Conservation (phyloP, 2,113 vertebrate species). For the Myxocyprinus asiaticus region DNA sequence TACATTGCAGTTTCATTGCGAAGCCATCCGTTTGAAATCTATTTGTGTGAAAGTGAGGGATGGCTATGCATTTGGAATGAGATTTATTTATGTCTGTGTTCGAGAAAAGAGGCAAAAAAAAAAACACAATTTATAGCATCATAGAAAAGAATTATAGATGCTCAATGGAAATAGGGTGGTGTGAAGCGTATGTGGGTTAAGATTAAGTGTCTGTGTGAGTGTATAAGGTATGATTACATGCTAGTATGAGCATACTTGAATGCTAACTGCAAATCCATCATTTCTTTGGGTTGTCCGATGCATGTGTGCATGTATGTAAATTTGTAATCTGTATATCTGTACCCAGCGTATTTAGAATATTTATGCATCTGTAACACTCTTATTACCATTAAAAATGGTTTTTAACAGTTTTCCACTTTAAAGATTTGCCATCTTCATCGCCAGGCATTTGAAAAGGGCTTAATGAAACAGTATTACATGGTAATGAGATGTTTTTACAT, state of each 20-base stretch:
- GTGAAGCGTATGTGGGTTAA: neutral
- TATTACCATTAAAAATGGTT: too few species aligned
- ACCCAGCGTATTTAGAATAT: neutral
- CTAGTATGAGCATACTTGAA: conserved; percentile 4
- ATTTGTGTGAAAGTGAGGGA: conserved; percentile 34
- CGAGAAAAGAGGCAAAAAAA: conserved; percentile 3
- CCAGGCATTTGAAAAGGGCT: too few species aligned
- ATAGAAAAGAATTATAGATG: conserved; percentile 25
- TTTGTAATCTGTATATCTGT: neutral
- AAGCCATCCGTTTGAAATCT: conserved; percentile 19
- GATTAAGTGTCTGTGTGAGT: too few species aligned
- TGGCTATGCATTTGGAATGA: conserved; percentile 50
- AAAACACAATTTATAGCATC: conserved; percentile 31
- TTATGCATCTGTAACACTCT: neutral
- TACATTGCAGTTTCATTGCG: conserved; percentile 6
- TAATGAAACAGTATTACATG: too few species aligned
- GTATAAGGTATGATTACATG: neutral
- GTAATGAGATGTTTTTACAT: too few species aligned
- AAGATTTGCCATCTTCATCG: too few species aligned
- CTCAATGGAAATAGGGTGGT: conserved; percentile 2
- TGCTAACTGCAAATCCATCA: neutral
- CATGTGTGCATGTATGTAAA: conserved; percentile 1
- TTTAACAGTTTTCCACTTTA: too few species aligned
- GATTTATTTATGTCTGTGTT: conserved; percentile 50
- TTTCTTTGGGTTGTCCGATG: neutral